Conservation (phyloP, 2,113 vertebrate species). For the Epinephelus lanceolatus region DNA sequence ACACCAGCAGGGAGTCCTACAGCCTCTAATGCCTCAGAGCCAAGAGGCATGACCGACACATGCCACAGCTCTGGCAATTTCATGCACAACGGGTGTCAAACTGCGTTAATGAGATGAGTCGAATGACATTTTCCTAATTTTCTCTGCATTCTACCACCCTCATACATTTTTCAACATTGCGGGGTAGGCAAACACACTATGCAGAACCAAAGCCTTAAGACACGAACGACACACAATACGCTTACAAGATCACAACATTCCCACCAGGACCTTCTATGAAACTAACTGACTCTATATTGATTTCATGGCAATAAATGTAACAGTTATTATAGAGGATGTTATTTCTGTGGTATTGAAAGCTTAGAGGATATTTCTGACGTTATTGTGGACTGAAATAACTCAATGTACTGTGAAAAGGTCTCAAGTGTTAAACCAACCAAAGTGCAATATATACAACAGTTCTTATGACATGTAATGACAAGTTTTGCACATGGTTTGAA, state of each 20-base stretch:
- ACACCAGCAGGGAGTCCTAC: background rate
- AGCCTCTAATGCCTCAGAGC: background rate
- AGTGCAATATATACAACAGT: too few species aligned
- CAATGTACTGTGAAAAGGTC: background rate
- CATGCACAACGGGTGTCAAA: background rate
- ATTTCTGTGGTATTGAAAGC: background rate
- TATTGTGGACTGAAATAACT: background rate
- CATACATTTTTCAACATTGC: constrained; percentile 10
- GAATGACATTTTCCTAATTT: constrained; percentile 36
- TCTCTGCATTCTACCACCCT: background rate
- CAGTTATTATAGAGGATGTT: too few species aligned
- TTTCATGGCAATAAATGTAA: background rate
- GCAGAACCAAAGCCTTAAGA: background rate
- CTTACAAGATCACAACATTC: background rate
- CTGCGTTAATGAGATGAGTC: constrained; percentile 33
- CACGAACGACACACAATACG: background rate
- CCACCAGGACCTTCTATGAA: background rate
- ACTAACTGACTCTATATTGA: background rate
- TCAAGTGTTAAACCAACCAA: too few species aligned
- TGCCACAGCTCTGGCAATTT: constrained; percentile 9
- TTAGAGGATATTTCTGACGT: background rate
- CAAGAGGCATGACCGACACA: background rate
- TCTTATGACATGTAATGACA: too few species aligned
- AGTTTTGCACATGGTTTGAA: too few species aligned
- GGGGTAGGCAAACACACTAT: background rate